Conservation (phyloP, 2,113 vertebrate genomes). For the Eidolon helvum region DNA sequence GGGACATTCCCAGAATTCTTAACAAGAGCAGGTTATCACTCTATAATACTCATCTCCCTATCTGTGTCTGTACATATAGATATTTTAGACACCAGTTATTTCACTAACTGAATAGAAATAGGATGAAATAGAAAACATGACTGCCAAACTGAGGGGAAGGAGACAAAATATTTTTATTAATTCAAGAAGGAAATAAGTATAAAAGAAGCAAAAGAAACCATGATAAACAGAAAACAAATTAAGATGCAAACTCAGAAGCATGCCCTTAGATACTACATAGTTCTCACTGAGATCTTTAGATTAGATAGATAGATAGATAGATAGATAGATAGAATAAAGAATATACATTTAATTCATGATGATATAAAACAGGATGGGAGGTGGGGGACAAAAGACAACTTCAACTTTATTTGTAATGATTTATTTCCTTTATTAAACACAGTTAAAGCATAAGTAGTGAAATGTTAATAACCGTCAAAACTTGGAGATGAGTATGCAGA, state of each 20-base stretch:
- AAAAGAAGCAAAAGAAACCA: not conserved
- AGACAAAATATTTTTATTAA: not conserved
- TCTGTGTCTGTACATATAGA: too few relatives aligned
- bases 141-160: not conserved
- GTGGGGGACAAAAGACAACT: not conserved
- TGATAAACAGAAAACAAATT: not conserved
- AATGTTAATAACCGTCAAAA: not conserved
- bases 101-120: not conserved
- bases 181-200: constrained; percentile 27
- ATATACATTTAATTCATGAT: not conserved
- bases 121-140: constrained; percentile 12
- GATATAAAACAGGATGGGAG: not conserved
- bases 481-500: not conserved
- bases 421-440: not conserved
- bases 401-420: constrained; percentile 5
- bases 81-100: not conserved
- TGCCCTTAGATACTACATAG: not conserved
- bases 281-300: not conserved
- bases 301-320: too few relatives aligned
- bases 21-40: not conserved
- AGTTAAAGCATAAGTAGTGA: not conserved
- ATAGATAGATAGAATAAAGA: not conserved
- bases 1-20: not conserved
- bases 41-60: not conserved
- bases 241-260: not conserved